Base-by-base conservation (phyloP, 2,797 vertebrate species). In the Peromyscus aztecus region DNA sequence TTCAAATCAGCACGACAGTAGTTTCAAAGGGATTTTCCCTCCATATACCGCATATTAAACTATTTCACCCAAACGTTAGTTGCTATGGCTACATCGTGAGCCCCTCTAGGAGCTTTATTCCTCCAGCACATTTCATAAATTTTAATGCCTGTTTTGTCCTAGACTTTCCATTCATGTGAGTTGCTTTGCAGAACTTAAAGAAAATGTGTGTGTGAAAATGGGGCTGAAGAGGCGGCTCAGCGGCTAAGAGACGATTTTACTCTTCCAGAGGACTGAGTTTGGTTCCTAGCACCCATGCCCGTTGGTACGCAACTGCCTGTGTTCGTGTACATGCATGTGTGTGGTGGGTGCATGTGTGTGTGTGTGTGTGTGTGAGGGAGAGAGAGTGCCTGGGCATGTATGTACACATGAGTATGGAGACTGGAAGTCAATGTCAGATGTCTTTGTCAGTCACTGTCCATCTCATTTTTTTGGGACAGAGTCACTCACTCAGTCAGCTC, bases 101-200 rank as follows among this genome's bases (percentile, higher is more conserved):
- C 49, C 75, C 93, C 95, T 97, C 97, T 78, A 83, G 89, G 49
- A 97, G 77, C 59, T 96, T 97, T 95, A 73, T 77, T 94, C 34
- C 91, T 95, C 82, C 46, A 98, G 90, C 93, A 95, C 95, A 98
- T 98, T 98, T 98, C 98, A 98, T 98, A 95, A 98, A 98, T 95
- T 97, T 98, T 98, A 97, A 98, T 97, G 85, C 81, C 95, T 88
- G 31, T 97, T 97, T 97, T 97, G 96, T 94, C 97, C 94, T 98
- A 81, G 80, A 69, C 94, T 96, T 92, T 95, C 93, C 94, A 96
- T 76, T 94, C 89, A 40, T 91, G 84, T 81, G 83, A 95, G 27
- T 92, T 96, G 96, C 83, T 95, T 59, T 78, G 40, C 81, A 94
- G 61, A 94, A 96, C 46, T 94, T 80, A 77, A 90, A 93, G 93